Base-by-base conservation (phyloP, 2,888 invertebrate species). In the Marronus borbonicus region DNA sequence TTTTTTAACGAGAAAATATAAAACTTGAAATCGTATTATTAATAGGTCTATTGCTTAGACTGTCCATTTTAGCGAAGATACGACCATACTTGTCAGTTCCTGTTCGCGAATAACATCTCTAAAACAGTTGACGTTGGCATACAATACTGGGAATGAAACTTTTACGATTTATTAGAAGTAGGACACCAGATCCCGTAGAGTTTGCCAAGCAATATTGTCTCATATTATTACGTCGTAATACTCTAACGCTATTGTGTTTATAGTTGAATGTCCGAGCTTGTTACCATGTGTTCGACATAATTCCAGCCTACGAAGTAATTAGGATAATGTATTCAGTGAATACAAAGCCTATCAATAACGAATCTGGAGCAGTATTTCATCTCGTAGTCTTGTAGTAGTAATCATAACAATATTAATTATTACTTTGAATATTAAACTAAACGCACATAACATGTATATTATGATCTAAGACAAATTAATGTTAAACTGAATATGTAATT, bases 201-300 rank as follows among this genome's bases (percentile, higher is more conserved):
- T 24, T 58, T 20, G 55, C 55, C 8, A 20, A 8, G 55, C 14
- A 17, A 58, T 58, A 58, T 58, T 58, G 55, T 58, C 55, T 58
- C 55, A 58, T 20, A 58, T 58, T 58, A 58, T 20, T 58, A 20
- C 20, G 55, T 20, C 20, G 55, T 58, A 58, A 58, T 58, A 8
- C 44, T 58, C 55, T 20, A 20, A 58, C 55, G 17, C 20, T 58
- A 58, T 58, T 58, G 55, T 58, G 55, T 58, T 58, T 58, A 58
- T 20, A 58, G 17, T 58, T 58, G 24, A 58, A 58, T 20, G 55
- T 58, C 55, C 55, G 20, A 58, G 20, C 20, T 17, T 58, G 55
- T 20, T 20, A 58, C n/a, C 55, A 58, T 58, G 20, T 58, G 55
- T 58, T 58, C 17, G 55, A 58, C 55, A 58, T 58, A 58, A 20